phyloP scores from a whole-genome alignment of 2,113 vertebrate genomes.

The Dissostichus mawsoni region DNA sequence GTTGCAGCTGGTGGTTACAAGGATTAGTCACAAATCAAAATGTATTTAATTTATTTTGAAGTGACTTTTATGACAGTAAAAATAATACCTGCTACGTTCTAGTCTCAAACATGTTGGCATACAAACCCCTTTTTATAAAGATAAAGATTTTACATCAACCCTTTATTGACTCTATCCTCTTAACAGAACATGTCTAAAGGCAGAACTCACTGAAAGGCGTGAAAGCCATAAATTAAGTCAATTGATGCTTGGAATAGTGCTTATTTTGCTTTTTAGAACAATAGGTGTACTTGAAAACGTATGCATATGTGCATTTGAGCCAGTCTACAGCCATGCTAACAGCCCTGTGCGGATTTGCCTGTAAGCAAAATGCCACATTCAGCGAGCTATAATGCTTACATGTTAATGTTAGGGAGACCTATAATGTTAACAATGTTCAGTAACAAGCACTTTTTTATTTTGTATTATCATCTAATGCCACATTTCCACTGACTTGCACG shows the following conservation, averaged over 20 bases:
- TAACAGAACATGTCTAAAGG: too few relatives aligned
- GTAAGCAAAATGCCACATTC: neutral
- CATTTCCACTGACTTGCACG: too few relatives aligned
- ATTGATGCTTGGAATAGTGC: too few relatives aligned
- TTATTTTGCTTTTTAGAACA: too few relatives aligned
- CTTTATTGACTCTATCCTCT: neutral
- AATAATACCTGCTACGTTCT: neutral
- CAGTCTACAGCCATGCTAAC: too few relatives aligned
- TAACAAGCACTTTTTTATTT: too few relatives aligned
- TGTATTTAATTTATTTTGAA: neutral
- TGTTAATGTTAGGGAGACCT: neutral
- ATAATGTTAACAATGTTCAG: neutral
- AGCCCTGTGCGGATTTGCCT: neutral
- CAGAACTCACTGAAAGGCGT: too few relatives aligned
- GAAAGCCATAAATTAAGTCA: too few relatives aligned
- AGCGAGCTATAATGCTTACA: neutral
- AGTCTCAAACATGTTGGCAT: neutral
- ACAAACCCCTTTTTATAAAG: neutral
- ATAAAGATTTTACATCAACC: neutral
- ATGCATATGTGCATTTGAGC: too few relatives aligned
- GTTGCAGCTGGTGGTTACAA: slow-evolving; percentile 15
- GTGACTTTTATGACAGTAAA: neutral
- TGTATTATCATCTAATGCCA: too few relatives aligned
- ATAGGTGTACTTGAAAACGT: too few relatives aligned
- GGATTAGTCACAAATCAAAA: slow-evolving; percentile 6